Base-by-base conservation (phyloP, 2,888 invertebrate genomes). In the Zeuzera pyrina region DNA sequence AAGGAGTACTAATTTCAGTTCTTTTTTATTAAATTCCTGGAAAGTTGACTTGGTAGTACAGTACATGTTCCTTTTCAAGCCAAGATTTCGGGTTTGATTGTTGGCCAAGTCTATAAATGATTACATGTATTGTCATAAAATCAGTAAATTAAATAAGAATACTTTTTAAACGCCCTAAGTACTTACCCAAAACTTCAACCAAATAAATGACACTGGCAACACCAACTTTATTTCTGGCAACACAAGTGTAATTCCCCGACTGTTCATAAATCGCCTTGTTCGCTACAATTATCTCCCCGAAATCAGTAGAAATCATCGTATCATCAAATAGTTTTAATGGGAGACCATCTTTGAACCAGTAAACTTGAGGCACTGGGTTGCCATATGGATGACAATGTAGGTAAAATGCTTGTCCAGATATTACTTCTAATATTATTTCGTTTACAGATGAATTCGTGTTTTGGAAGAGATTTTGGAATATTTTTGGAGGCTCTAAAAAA, bases 351-450 rank as follows among this genome's bases (percentile, higher is more conserved):
- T 85, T 87, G 46, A 84, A 84, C 90, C 90, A 91, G 39, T 81
- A 79, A 12, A 90, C 76, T 22, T 72, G 62, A 0, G 89, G 89
- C 2, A 57, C 30, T 0, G 90, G 89, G 43, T 85, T 84, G 1
- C 89, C 90, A 24, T 72, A 71, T 0, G 87, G 86, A 33, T 85
- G 84, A 49, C 89, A 89, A 34, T 73, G 71, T 5, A 86, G 46
- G 30, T 68, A 76, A 42, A 81, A 69, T 0, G 79, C 57, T 39
- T 83, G 73, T 0, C 78, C 81, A 1, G 72, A 69, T 14, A 85
- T 35, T 0, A 78, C 71, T 50, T 77, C 74, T 3, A 84, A 14
- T 3, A 43, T 45, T 1, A 64, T 49, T 2, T 45, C 39, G 19
- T 57, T 60, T 6, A 47, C 43, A 2, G 57, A 42, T 1, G 43